A percentile compares a stretch with the other conserved stretches of the same genome.
These are phyloP conservation scores for Stomorhina lunata DNA, from an alignment of 2,888 invertebrate genomes.

Conservation along the genomic window DNA sequence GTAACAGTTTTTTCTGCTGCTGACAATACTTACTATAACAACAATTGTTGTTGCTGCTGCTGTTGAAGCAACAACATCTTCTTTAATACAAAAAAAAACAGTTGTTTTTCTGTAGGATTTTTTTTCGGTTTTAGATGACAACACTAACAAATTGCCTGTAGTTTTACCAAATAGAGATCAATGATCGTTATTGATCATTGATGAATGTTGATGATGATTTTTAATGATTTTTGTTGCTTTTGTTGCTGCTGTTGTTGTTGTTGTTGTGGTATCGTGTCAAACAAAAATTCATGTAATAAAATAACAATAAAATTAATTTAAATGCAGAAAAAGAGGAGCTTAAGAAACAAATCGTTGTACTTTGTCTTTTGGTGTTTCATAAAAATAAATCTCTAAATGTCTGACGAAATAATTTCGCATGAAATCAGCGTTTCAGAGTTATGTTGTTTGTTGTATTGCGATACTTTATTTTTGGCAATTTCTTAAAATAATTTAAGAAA, in stretches of 20 bases:
- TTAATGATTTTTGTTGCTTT: not conserved
- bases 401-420: conserved; percentile 24
- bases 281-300: conserved; percentile 53
- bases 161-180: conserved; percentile 35
- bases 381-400: conserved; percentile 38
- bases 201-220: conserved; percentile 31
- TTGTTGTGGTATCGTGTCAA: conserved; percentile 15
- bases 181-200: conserved; percentile 65
- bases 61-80: conserved; percentile 50
- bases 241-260: conserved; percentile 9
- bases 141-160: conserved; percentile 20
- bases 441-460: not conserved
- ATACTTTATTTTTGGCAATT: conserved; percentile 21
- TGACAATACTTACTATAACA: conserved; percentile 3
- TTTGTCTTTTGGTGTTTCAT: conserved; percentile 4
- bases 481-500: conserved; percentile 12
- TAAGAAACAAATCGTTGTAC: conserved; percentile 1
- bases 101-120: conserved; percentile 10
- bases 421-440: not conserved
- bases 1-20: conserved; percentile 23
- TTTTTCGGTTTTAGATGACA: conserved; percentile 18
- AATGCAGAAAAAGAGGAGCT: conserved; percentile 23
- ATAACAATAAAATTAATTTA: conserved; percentile 59
- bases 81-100: not conserved
- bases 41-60: conserved; percentile 20